phyloP scores from a whole-genome alignment of 2,888 invertebrate genomes.

The Athalia circularis region DNA sequence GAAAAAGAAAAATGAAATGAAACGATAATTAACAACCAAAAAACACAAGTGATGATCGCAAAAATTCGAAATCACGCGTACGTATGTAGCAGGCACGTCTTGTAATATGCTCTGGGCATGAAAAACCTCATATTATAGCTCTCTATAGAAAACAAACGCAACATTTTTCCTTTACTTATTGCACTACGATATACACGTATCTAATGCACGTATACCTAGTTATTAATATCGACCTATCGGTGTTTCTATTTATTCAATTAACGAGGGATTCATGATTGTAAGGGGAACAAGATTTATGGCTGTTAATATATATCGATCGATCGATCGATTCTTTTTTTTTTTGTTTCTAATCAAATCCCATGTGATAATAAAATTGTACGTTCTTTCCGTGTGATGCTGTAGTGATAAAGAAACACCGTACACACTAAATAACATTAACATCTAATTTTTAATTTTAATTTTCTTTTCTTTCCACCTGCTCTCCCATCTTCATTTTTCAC shows the following conservation, averaged over 20 bases:
- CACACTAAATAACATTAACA: conserved; percentile 7
- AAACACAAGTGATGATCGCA: too few species aligned
- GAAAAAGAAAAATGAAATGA: too few species aligned
- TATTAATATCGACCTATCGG: conserved; percentile 18
- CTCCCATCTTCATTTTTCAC: too few species aligned
- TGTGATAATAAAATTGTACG: background rate
- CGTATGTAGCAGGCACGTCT: conserved; percentile 73
- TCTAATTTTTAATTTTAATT: background rate
- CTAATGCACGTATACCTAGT: conserved; percentile 52
- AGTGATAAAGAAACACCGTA: background rate
- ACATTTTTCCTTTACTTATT: conserved; percentile 30
- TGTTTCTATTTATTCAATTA: too few species aligned
- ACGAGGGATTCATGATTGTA: too few species aligned
- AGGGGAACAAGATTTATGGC: too few species aligned
- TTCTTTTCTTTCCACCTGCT: background rate
- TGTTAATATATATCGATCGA: too few species aligned
- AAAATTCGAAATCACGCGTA: conserved; percentile 48
- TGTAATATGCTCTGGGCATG: conserved; percentile 71
- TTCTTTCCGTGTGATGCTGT: background rate
- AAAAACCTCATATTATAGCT: conserved; percentile 55
- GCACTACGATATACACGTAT: background rate
- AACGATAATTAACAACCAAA: too few species aligned
- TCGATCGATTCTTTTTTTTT: too few species aligned
- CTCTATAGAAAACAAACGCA: conserved; percentile 50
- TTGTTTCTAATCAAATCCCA: background rate